A percentile compares a stretch with the other conserved stretches of the same genome.
phyloP scores from a whole-genome alignment of 2,113 vertebrate species.

The Brachyhypopomus occidentalis region DNA sequence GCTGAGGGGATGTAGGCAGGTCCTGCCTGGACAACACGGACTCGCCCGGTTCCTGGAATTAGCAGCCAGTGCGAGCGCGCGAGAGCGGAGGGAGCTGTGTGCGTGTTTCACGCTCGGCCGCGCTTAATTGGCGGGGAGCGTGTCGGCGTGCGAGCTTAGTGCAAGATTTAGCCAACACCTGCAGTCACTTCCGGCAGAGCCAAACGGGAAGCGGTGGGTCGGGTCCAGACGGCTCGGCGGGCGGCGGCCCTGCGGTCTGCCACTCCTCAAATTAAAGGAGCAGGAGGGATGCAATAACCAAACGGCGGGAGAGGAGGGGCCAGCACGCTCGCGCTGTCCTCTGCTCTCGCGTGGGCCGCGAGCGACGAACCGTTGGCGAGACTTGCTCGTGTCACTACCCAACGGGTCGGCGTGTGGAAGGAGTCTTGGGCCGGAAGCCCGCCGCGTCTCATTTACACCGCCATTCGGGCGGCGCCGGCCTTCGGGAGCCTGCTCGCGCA shows the following conservation, averaged over 20 bases:
- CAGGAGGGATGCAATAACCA: constrained; percentile 69
- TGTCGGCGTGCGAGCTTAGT: neutral
- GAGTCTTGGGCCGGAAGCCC: constrained; percentile 57
- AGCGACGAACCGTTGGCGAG: constrained; percentile 56
- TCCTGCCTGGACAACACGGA: constrained; percentile 29
- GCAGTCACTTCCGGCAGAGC: constrained; percentile 5
- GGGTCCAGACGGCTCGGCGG: constrained; percentile 11
- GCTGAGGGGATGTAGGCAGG: neutral
- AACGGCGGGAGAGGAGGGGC: constrained; percentile 50
- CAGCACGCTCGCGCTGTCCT: constrained; percentile 37
- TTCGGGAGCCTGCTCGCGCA: too few species aligned
- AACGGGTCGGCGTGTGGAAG: constrained; percentile 56
- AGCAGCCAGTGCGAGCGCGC: constrained; percentile 55
- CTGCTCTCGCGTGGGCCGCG: constrained; percentile 41
- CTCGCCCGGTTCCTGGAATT: constrained; percentile 39
- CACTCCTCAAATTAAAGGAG: constrained; percentile 69
- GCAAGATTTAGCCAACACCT: neutral
- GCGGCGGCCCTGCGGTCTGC: constrained; percentile 20
- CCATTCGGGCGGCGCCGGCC: too few species aligned
- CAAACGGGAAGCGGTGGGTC: neutral
- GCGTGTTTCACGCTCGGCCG: constrained; percentile 24
- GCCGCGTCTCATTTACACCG: constrained; percentile 66
- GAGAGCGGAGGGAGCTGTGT: constrained; percentile 9
- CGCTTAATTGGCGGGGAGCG: neutral
- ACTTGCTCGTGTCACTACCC: constrained; percentile 62